These are phyloP conservation scores for Galeruca laticollis DNA, from an alignment of 2,888 invertebrate genomes.

Conservation along the genomic window DNA sequence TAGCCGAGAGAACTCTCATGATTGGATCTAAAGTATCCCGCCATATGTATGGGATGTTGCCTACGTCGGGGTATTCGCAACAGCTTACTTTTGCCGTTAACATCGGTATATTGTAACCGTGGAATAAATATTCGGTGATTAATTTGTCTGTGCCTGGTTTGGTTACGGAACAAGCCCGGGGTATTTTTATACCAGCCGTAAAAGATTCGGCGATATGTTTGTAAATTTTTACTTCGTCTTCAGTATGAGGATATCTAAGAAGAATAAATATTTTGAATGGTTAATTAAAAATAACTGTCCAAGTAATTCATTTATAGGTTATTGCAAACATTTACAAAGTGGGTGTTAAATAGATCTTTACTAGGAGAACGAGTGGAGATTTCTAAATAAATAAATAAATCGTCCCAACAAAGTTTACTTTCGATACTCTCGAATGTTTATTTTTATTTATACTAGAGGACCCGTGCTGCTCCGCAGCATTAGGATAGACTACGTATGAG, in stretches of 20 bases:
- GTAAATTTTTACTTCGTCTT: conserved; percentile 61
- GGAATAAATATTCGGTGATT: conserved; percentile 72
- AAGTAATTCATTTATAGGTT: too few relatives aligned
- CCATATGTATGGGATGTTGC: conserved; percentile 79
- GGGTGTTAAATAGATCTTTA: too few relatives aligned
- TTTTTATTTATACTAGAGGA: too few relatives aligned
- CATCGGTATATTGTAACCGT: conserved; percentile 75
- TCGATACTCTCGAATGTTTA: too few relatives aligned
- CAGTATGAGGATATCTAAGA: conserved; percentile 59
- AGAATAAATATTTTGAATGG: conserved; percentile 12
- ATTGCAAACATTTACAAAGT: too few relatives aligned
- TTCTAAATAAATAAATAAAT: too few relatives aligned
- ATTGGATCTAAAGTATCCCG: conserved; percentile 75
- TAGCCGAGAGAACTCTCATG: conserved; percentile 73
- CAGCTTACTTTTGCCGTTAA: conserved; percentile 82
- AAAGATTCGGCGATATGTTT: conserved; percentile 68
- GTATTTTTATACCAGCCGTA: conserved; percentile 66
- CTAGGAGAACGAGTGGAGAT: too few relatives aligned
- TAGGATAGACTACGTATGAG: too few relatives aligned
- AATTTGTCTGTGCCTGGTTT: conserved; percentile 65
- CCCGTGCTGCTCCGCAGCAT: too few relatives aligned
- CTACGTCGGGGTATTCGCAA: conserved; percentile 83
- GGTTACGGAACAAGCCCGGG: conserved; percentile 63
- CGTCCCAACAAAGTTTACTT: too few relatives aligned
- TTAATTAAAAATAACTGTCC: too few relatives aligned